Evolutionary conservation across 2,113 vertebrate species (phyloP).

Genomic region (Pteruthius melanotis): DNA sequence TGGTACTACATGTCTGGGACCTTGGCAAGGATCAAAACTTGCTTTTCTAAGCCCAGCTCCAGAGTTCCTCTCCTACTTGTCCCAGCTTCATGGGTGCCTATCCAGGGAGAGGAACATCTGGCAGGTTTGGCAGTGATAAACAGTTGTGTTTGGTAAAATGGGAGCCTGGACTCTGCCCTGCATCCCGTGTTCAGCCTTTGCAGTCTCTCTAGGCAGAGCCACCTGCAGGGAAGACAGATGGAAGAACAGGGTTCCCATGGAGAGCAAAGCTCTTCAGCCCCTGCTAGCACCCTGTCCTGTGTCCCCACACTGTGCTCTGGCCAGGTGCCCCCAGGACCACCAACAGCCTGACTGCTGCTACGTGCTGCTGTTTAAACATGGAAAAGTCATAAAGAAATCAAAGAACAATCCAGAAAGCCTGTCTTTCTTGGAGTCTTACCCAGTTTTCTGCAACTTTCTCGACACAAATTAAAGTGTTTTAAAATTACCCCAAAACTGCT

Average conservation of each 20-base stretch:
- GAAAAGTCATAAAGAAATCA: neutral
- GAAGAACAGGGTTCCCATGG: neutral
- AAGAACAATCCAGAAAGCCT: neutral
- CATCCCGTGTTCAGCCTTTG: neutral
- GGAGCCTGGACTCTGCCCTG: neutral
- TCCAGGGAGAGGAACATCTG: neutral
- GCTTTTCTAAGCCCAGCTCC: neutral
- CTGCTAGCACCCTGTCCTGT: neutral
- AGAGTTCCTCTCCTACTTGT: neutral
- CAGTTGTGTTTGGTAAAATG: neutral
- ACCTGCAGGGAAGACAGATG: neutral
- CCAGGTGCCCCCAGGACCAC: neutral
- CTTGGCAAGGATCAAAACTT: neutral
- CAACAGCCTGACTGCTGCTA: neutral
- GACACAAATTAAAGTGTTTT: neutral
- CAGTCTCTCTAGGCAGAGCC: neutral
- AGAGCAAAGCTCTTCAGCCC: neutral
- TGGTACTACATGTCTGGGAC: neutral
- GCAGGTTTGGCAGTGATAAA: neutral
- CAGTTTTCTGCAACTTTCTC: neutral
- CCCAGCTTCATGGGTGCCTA: neutral
- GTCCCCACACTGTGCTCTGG: neutral
- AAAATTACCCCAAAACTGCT: neutral
- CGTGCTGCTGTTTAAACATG: rapidly evolving
- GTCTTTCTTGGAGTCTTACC: neutral